Evolutionary conservation across 2,797 vertebrate genomes (phyloP), one percentile per base, ranked within the genome.

Genomic region (Podarcis siculus): DNA sequence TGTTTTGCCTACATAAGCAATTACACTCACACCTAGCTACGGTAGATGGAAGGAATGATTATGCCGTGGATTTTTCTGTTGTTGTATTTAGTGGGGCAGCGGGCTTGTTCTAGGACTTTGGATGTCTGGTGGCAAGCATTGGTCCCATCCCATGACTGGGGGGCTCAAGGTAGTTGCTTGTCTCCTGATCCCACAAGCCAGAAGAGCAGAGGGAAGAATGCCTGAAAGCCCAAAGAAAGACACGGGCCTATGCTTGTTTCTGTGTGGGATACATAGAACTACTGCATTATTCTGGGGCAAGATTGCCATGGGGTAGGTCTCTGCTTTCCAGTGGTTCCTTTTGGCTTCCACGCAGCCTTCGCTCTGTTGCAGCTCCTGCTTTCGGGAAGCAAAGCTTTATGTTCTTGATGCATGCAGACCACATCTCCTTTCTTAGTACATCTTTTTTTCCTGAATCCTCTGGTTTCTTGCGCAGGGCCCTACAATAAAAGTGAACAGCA

Each of bases 401-500:
- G 64, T 13, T 45, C 9, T 7, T 66, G 73, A 30, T 45, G 58
- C 9, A 7, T 64, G 30, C 61, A 19, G 75, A 37, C 37, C 58
- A 35, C 66, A 77, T 42, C 73, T 3, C n/a, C 27, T 21, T 39
- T 7, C 27, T 19, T 21, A 7, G 9, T 45, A 8, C 49, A 21
- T 71, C 30, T 71, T 30, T 30, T 71, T 64, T 1, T 71, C 4
- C 42, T 79, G 45, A 77, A 64, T 32, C 4, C 1, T 19, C 15
- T 79, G 64, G 30, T 87, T 75, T 85, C 27, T 27, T 71, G 25
- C 69, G 10, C 95, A 99, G 99, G 99, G 99, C 25, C 99, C 99
- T 0, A 98, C 98, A 89, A 97, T 99, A 93, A 99, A 99, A 95
- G 99, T 99, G 96, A 99, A 99, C 97, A 99, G 97, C 94, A 99